Conservation (phyloP, 2,113 vertebrate genomes). For the Dascyllus trimaculatus region DNA sequence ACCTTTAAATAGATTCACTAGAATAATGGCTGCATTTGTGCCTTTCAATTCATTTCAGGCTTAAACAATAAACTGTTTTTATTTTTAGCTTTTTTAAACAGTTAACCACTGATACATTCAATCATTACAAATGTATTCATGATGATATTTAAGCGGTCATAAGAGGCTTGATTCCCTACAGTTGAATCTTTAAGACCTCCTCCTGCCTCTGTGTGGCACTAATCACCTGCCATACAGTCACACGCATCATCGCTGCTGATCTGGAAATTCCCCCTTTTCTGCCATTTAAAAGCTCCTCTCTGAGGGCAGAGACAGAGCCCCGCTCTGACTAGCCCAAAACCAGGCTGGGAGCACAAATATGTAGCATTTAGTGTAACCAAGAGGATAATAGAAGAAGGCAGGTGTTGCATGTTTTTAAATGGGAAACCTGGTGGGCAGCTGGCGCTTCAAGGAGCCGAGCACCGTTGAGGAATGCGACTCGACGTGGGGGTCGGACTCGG, state of each 20-base stretch:
- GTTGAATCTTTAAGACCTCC: conserved; percentile 27
- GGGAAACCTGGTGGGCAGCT: conserved; percentile 87
- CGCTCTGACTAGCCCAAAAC: not conserved
- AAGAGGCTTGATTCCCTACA: too few species aligned
- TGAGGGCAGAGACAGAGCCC: not conserved
- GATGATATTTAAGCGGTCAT: too few species aligned
- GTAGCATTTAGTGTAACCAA: conserved; percentile 14
- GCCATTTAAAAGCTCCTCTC: conserved; percentile 62
- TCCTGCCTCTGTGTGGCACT: conserved; percentile 24
- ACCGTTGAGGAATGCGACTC: conserved; percentile 89
- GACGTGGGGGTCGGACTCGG: conserved; percentile 88
- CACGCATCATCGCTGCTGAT: conserved; percentile 42
- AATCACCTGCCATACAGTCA: conserved; percentile 42
- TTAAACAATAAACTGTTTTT: too few species aligned
- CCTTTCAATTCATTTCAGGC: too few species aligned
- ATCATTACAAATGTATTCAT: too few species aligned
- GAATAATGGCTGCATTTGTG: too few species aligned
- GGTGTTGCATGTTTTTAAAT: conserved; percentile 73
- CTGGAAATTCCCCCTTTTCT: conserved; percentile 61
- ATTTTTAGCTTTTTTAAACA: too few species aligned
- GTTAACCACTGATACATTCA: too few species aligned
- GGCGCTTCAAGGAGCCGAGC: conserved; percentile 87
- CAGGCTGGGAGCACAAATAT: conserved; percentile 6
- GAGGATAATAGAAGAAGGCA: not conserved
- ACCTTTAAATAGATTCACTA: too few species aligned